phyloP scores from a whole-genome alignment of 2,113 vertebrate species.

The Pavo muticus region DNA sequence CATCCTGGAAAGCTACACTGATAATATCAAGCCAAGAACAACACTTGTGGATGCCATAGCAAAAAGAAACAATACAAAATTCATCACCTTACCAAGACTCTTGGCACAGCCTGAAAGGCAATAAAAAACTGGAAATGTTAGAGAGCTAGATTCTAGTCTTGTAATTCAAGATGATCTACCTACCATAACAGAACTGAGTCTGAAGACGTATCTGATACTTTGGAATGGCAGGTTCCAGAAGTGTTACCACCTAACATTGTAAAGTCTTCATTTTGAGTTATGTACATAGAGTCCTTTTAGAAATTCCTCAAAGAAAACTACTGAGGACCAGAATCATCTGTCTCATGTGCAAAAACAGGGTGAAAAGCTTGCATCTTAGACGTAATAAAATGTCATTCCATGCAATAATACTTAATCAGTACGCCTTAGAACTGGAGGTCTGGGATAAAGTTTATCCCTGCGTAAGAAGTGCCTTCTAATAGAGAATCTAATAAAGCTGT shows the following conservation, averaged over 20 bases:
- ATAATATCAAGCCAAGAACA: constrained; percentile 38
- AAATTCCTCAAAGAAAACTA: neutral
- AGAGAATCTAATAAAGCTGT: neutral
- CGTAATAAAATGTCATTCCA: neutral
- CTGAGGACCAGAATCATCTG: neutral
- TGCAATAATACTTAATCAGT: neutral
- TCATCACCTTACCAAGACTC: constrained; percentile 14
- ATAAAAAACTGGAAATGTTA: constrained; percentile 31
- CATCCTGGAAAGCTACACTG: constrained; percentile 38
- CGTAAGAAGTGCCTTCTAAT: neutral
- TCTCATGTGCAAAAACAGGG: constrained; percentile 1
- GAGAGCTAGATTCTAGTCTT: constrained; percentile 21
- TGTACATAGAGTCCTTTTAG: neutral
- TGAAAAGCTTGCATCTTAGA: neutral
- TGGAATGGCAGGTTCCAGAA: constrained; percentile 28
- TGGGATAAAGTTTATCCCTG: neutral
- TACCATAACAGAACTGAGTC: constrained; percentile 12
- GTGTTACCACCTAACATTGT: neutral
- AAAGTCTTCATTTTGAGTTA: constrained; percentile 20
- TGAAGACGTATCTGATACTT: constrained; percentile 9
- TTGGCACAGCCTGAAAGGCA: constrained; percentile 4
- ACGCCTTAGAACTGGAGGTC: constrained; percentile 11
- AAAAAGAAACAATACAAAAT: constrained; percentile 28
- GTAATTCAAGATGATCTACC: constrained; percentile 30
- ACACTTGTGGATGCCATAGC: constrained; percentile 26